These are phyloP conservation scores for Holocentrus rufus DNA, from an alignment of 2,797 vertebrate genomes.

Conservation along the genomic window DNA sequence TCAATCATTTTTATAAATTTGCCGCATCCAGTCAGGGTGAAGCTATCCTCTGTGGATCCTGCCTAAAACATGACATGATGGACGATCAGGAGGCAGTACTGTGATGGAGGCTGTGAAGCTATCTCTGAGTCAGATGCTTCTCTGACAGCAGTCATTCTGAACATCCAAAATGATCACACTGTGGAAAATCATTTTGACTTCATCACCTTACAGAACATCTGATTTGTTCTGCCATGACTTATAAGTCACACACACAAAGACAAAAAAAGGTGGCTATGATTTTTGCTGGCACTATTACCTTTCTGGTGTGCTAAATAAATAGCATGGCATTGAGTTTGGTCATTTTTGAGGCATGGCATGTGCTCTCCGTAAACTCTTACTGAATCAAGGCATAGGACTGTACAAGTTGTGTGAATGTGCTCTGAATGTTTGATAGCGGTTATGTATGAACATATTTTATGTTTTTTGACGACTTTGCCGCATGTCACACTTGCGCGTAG, in stretches of 20 bases:
- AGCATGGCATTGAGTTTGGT: background rate
- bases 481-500: conserved; percentile 45
- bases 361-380: conserved; percentile 21
- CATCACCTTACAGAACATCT: background rate
- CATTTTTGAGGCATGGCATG: conserved; percentile 2
- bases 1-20: background rate
- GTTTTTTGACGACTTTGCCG: conserved; percentile 28
- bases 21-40: background rate
- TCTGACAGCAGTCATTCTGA: background rate
- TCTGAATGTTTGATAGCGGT: conserved; percentile 25
- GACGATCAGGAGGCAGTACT: background rate
- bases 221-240: background rate
- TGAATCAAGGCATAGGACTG: background rate
- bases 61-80: background rate
- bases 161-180: background rate
- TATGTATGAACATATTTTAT: conserved; percentile 23
- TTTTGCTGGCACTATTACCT: too few relatives aligned
- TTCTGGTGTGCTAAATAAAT: background rate
- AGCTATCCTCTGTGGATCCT: background rate
- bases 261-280: background rate
- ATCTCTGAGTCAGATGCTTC: background rate
- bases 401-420: conserved; percentile 8
- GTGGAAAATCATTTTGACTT: background rate
- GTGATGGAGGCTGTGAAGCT: background rate
- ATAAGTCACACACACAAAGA: background rate